These are phyloP conservation scores for Corythornis madagascariensis DNA, from an alignment of 2,113 vertebrate species.

Conservation along the genomic window DNA sequence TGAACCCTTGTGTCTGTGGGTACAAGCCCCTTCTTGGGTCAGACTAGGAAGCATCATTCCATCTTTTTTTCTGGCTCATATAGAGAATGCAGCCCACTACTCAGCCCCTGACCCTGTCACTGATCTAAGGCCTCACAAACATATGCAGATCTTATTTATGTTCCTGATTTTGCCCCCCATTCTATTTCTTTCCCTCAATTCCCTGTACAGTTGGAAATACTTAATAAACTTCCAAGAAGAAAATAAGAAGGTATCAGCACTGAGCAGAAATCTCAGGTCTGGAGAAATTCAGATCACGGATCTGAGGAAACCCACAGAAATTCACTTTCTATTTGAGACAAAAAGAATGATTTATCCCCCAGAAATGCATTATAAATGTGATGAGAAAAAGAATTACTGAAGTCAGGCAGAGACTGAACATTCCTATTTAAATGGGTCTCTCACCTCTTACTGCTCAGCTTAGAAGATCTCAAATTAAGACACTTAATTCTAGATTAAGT, in stretches of 20 bases:
- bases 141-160: not conserved
- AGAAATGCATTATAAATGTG: not conserved
- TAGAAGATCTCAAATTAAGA: not conserved
- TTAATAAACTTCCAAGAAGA: not conserved
- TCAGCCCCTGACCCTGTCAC: not conserved
- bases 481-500: no score
- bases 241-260: not conserved
- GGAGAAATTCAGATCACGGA: not conserved
- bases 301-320: not conserved
- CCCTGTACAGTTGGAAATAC: not conserved
- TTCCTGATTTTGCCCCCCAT: not conserved
- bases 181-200: not conserved
- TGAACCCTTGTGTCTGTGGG: not conserved
- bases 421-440: not conserved
- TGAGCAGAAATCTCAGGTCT: not conserved
- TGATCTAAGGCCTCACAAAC: not conserved
- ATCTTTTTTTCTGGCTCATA: not conserved
- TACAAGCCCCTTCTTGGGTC: not conserved
- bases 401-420: not conserved
- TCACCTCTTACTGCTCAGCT: not conserved
- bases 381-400: not conserved
- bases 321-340: not conserved
- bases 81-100: rapidly evolving
- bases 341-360: not conserved
- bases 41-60: rapidly evolving